phyloP scores from a whole-genome alignment of 2,113 vertebrate genomes.

The Pimephales promelas region DNA sequence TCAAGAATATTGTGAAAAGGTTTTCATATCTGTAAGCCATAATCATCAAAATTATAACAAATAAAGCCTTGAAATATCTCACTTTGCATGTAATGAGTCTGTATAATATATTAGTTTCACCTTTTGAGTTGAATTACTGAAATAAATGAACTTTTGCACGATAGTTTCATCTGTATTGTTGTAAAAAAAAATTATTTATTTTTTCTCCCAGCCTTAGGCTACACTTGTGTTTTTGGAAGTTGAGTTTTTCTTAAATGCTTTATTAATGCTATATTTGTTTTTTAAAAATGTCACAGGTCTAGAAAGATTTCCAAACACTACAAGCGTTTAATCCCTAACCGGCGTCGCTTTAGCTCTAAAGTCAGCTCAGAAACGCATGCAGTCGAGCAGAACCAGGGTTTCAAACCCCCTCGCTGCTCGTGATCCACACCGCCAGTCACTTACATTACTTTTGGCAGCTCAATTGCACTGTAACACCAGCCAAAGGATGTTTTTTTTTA shows the following conservation, averaged over 20 bases:
- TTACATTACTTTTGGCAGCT: not conserved
- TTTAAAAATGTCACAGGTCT: not conserved
- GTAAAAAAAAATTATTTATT: not conserved
- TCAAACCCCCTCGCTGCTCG: not conserved
- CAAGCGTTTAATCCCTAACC: not conserved
- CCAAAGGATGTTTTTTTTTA: not conserved
- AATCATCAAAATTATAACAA: too few relatives aligned
- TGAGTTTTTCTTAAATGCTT: not conserved
- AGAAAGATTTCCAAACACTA: not conserved
- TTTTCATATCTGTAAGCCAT: too few relatives aligned
- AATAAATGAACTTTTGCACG: too few relatives aligned
- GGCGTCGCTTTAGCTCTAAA: not conserved
- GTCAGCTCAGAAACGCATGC: not conserved
- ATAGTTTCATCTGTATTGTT: not conserved
- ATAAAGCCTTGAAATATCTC: too few relatives aligned
- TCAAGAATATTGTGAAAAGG: too few relatives aligned
- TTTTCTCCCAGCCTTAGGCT: not conserved
- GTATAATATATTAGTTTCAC: too few relatives aligned
- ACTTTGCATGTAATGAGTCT: too few relatives aligned
- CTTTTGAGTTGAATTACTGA: too few relatives aligned
- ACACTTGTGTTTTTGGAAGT: not conserved
- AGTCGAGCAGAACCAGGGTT: not conserved
- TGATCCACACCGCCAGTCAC: not conserved
- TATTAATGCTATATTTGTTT: not conserved
- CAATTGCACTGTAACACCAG: not conserved